Base-by-base conservation (phyloP, 2,888 invertebrate genomes). In the Plemyria rubiginata region DNA sequence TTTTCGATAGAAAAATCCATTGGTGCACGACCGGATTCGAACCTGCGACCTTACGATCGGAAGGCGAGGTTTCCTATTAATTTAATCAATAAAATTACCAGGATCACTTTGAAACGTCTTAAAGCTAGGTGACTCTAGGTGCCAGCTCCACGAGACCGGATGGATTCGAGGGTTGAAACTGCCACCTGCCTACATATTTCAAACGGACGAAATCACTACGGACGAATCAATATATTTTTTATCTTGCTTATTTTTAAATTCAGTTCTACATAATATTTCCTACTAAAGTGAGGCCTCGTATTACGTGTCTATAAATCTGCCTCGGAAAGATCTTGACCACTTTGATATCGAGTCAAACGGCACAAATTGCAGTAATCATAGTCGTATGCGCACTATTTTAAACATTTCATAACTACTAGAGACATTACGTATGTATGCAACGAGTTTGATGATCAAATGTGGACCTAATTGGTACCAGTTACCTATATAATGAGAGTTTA, bases 331-430 rank as follows among this genome's bases (percentile, higher is more conserved):
- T 80, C 80, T 76, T 78, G 76, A 73, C 71, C 71, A 70, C 74
- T 71, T 73, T 72, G 77, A 78, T 79, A 76, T 75, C 73, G 74
- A 70, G 72, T 74, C 79, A 75, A 78, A 74, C 74, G 76, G 64
- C 70, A 75, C 80, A 82, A 82, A 82, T 82, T 77, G 79, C 80
- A 71, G 76, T 80, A 80, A 82, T 82, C 80, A 81, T 72, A 73
- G 75, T 74, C 77, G 79, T 74, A 80, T 79, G 79, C 74, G 76
- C 75, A 76, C 75, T 72, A 77, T 76, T 78, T 75, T 75, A 79
- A 76, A 71, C 73, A 76, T 79, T 79, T 79, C 78, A 79, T 80
- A 79, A 77, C 76, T 75, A 70, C 71, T 74, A 70, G 71, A 71
- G 71, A 66, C 73, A 79, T 79, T 76, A 76, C 75, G 73, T 68